These are phyloP conservation scores for Nycteola revayana DNA, from an alignment of 2,888 invertebrate species.

Conservation along the genomic window DNA sequence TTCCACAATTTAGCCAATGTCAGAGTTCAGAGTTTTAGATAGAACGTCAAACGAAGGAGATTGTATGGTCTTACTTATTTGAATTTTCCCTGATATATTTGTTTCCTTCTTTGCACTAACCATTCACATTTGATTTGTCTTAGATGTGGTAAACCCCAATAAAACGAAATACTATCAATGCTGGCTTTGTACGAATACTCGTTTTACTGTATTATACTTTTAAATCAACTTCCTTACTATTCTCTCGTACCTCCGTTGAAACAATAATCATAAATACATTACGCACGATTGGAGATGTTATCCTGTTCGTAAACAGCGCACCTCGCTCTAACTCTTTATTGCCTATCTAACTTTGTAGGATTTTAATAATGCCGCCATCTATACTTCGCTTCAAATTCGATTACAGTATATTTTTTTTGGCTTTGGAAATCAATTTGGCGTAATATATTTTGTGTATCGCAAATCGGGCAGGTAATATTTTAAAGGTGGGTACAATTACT, in stretches of 20 bases:
- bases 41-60: too few relatives aligned
- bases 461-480: not conserved
- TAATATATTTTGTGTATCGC: constrained; percentile 20
- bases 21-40: too few relatives aligned
- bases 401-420: constrained; percentile 28
- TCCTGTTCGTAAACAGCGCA: constrained; percentile 73
- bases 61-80: too few relatives aligned
- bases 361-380: constrained; percentile 60
- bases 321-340: constrained; percentile 67
- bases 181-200: too few relatives aligned
- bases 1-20: too few relatives aligned
- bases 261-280: constrained; percentile 82
- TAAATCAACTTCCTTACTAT: not conserved
- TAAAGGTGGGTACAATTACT: too few relatives aligned
- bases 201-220: too few relatives aligned
- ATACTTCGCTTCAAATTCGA: constrained; percentile 32
- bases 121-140: too few relatives aligned
- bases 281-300: constrained; percentile 74
- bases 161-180: too few relatives aligned
- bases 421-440: constrained; percentile 37
- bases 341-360: constrained; percentile 75
- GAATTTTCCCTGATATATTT: too few relatives aligned
- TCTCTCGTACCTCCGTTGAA: constrained; percentile 40
- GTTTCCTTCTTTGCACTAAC: too few relatives aligned
- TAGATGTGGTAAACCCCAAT: too few relatives aligned